Percentiles rank a stretch among this genome's conserved stretches.
Conservation (phyloP, 2,113 vertebrate genomes). For the Hemibagrus wyckioides region DNA sequence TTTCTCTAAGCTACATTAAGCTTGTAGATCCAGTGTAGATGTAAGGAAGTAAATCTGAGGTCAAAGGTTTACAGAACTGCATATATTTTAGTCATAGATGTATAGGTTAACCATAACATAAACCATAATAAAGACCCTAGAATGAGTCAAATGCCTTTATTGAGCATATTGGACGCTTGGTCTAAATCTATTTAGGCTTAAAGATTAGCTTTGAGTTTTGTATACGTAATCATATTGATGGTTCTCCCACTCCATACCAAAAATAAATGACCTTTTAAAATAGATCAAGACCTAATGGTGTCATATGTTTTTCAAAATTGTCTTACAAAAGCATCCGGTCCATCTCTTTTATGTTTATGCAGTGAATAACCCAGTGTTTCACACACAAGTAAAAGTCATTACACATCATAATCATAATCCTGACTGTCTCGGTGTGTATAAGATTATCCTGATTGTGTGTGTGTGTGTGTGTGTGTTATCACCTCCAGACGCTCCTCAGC, state of each 20-base stretch:
- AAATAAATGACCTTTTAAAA: neutral
- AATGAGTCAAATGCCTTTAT: no score
- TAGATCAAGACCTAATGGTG: neutral
- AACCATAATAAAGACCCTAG: no score
- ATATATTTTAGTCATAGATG: no score
- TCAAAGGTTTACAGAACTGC: no score
- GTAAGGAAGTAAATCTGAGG: neutral
- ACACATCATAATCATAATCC: conserved; percentile 46
- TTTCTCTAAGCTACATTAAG: neutral
- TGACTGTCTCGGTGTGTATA: neutral
- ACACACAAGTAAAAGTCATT: neutral
- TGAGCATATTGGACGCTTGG: no score
- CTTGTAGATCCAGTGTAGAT: neutral
- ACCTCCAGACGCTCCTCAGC: conserved; percentile 55
- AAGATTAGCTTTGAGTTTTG: no score
- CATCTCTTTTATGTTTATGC: neutral
- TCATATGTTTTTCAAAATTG: neutral
- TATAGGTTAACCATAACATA: no score
- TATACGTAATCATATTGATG: neutral
- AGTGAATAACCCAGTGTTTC: neutral
- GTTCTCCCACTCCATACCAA: neutral
- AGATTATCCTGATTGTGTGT: conserved; percentile 49
- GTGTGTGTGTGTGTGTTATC: conserved; percentile 69
- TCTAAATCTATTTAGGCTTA: no score
- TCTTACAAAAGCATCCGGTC: neutral